phyloP scores from a whole-genome alignment of 2,113 vertebrate genomes.

The Sterrhoptilus dennistouni region DNA sequence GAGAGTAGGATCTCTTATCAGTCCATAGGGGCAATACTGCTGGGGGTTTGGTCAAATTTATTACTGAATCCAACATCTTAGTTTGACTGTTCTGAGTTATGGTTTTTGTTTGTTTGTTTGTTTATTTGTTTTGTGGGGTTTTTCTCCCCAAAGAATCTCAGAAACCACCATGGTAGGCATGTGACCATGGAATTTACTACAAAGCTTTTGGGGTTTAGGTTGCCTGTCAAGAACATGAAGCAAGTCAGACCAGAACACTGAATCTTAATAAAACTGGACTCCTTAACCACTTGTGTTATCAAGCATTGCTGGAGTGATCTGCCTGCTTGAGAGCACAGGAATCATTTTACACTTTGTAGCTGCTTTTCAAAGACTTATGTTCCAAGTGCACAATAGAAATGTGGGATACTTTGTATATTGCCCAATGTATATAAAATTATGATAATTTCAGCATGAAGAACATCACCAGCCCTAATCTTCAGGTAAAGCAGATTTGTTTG shows the following conservation, averaged over 20 bases:
- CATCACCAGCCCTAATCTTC: not conserved
- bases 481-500: not conserved
- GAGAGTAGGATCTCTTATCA: not conserved
- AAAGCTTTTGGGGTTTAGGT: conserved; percentile 1
- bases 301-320: not conserved
- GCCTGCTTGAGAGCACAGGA: not conserved
- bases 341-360: not conserved
- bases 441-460: not conserved
- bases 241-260: conserved; percentile 28
- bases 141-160: not conserved
- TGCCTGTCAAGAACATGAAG: conserved; percentile 40
- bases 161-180: not conserved
- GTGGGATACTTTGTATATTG: not conserved
- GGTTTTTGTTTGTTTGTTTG: not conserved
- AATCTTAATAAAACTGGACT: not conserved
- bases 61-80: conserved; percentile 50
- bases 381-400: not conserved
- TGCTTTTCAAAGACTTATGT: not conserved
- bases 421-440: not conserved
- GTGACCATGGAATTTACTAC: not conserved
- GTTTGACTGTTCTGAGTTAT: not conserved
- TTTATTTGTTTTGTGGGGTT: not conserved
- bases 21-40: not conserved
- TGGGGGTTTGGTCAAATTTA: not conserved
- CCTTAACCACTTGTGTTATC: not conserved